Percentiles rank a stretch among this genome's conserved stretches.
Conservation (phyloP, 1,140 invertebrate species). For the Calephelis nemesis region DNA sequence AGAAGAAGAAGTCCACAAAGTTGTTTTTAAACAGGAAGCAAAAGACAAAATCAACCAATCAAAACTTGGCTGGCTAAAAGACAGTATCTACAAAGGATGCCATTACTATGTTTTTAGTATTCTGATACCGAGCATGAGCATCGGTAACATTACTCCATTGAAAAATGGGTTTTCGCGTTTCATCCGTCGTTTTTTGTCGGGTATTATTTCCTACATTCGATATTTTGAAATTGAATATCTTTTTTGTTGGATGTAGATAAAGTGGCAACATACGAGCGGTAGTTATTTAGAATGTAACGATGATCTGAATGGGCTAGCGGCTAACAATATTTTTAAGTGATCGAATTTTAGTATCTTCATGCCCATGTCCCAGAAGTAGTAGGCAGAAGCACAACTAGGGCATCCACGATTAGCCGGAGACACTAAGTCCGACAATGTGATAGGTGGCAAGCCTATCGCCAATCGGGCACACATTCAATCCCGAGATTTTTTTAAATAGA, state of each 20-base stretch:
- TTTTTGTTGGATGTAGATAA: neutral
- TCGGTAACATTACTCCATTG: conserved; percentile 12
- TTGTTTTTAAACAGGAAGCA: neutral
- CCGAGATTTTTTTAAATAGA: too few species aligned
- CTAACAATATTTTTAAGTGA: too few species aligned
- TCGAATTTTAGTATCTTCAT: too few species aligned
- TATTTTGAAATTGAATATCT: neutral
- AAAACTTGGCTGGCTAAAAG: conserved; percentile 5
- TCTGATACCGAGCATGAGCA: conserved; percentile 16
- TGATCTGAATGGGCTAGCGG: too few species aligned
- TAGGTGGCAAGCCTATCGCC: too few species aligned
- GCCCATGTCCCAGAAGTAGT: too few species aligned
- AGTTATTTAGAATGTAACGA: too few species aligned
- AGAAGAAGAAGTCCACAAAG: too few species aligned
- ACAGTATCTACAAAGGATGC: conserved; percentile 13
- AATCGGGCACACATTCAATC: too few species aligned
- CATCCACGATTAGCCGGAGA: too few species aligned
- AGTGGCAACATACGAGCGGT: neutral
- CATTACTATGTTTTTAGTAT: conserved; percentile 17
- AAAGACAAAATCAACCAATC: neutral
- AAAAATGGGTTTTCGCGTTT: conserved; percentile 13
- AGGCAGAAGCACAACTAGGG: too few species aligned
- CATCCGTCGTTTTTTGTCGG: neutral
- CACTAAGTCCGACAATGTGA: too few species aligned
- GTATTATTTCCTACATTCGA: neutral